A percentile compares a stretch with the other conserved stretches of the same genome.
These are phyloP conservation scores for Bubo bubo DNA, from an alignment of 2,113 vertebrate species.

Conservation along the genomic window DNA sequence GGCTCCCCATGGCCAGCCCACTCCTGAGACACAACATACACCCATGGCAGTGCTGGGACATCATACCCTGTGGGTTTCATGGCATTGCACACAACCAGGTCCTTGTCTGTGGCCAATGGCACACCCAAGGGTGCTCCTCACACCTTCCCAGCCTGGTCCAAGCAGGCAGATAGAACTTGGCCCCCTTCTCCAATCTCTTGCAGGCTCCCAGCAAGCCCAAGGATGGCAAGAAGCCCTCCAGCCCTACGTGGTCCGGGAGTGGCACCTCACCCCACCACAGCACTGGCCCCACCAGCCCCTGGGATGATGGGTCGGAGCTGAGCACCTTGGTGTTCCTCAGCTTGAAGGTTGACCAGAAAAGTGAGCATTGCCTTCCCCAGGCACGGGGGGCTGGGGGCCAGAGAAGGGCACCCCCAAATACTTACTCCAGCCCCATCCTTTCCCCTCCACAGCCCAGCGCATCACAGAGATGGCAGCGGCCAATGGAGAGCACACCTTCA, in stretches of 20 bases:
- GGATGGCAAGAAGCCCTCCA: not conserved
- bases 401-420: not conserved
- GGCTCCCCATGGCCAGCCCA: not conserved
- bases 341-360: slow-evolving; percentile 64
- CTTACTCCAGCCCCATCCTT: not conserved
- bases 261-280: not conserved
- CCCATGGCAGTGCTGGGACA: too few relatives aligned
- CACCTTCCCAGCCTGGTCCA: not conserved
- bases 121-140: not conserved
- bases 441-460: slow-evolving; percentile 52
- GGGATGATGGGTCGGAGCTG: not conserved
- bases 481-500: slow-evolving; percentile 49
- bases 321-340: slow-evolving; percentile 69
- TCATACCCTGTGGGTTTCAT: not conserved
- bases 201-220: not conserved
- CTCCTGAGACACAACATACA: not conserved
- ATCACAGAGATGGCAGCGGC: slow-evolving; percentile 59
- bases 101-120: not conserved
- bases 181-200: not conserved
- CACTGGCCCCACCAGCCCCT: not conserved
- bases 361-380: slow-evolving; percentile 15
- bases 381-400: not conserved
- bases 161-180: not conserved
- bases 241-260: not conserved
- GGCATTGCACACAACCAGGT: not conserved